phyloP scores from a whole-genome alignment of 2,113 vertebrate species.

The Erythrocercus mccallii region DNA sequence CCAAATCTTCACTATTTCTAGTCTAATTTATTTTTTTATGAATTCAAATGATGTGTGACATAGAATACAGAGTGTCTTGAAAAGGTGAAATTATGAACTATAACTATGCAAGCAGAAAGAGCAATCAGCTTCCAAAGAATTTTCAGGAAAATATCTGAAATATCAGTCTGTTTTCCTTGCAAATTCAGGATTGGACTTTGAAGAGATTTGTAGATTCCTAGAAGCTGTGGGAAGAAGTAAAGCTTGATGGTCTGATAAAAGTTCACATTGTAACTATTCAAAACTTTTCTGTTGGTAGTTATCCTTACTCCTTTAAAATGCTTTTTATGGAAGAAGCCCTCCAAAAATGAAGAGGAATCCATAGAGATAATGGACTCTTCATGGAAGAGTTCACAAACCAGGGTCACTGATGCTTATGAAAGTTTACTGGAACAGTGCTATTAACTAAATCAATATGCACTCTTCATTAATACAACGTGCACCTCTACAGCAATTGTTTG shows the following conservation, averaged over 20 bases:
- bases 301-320: not conserved
- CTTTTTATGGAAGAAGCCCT: not conserved
- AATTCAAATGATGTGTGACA: conserved; percentile 52
- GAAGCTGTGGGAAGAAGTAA: not conserved
- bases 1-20: not conserved
- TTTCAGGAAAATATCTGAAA: not conserved
- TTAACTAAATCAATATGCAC: conserved; percentile 40
- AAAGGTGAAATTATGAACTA: not conserved
- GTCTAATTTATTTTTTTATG: conserved; percentile 2
- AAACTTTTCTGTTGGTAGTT: not conserved
- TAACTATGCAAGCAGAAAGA: not conserved
- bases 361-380: not conserved
- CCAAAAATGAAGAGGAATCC: not conserved
- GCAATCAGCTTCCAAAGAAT: not conserved
- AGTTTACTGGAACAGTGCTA: conserved; percentile 2
- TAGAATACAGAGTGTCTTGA: conserved; percentile 11
- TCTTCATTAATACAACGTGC: not conserved
- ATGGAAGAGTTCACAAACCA: not conserved
- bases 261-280: not conserved
- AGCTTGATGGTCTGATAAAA: not conserved
- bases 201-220: not conserved
- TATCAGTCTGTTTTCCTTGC: not conserved
- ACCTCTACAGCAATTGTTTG: not conserved
- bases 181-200: not conserved
- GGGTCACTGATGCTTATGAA: not conserved